Evolutionary conservation across 2,797 vertebrate species (phyloP).

Genomic region (Acanthurus leucopareius): DNA sequence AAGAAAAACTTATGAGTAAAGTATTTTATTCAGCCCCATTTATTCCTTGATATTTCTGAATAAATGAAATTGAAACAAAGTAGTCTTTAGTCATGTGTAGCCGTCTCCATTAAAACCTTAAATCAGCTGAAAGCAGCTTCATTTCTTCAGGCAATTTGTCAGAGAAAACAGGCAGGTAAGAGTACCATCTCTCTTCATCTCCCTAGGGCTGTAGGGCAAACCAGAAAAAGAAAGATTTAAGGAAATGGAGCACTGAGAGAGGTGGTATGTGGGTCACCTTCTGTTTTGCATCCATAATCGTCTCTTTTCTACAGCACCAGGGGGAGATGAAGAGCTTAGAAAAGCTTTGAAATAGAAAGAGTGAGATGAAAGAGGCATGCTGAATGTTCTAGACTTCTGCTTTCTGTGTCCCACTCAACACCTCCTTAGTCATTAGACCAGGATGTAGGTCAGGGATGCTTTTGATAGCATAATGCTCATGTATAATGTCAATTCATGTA

Average conservation of each 20-base stretch:
- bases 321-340: slow-evolving; percentile 66
- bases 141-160: not conserved
- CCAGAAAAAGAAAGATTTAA: slow-evolving; percentile 28
- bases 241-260: slow-evolving; percentile 28
- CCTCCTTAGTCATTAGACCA: slow-evolving; percentile 29
- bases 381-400: slow-evolving; percentile 35
- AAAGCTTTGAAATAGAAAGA: slow-evolving; percentile 36
- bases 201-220: slow-evolving; percentile 6
- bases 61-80: not conserved
- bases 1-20: not conserved
- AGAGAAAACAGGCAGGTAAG: not conserved
- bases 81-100: too few relatives aligned
- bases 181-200: not conserved
- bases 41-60: not conserved
- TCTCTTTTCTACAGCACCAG: slow-evolving; percentile 63
- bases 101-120: not conserved
- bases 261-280: slow-evolving; percentile 64
- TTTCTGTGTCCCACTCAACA: slow-evolving; percentile 31
- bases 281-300: slow-evolving; percentile 57
- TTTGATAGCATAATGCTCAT: not conserved
- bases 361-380: slow-evolving; percentile 33
- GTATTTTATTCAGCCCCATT: not conserved
- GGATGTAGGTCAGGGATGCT: slow-evolving; percentile 53
- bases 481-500: not conserved
- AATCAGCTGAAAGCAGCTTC: not conserved